Conservation (phyloP, 2,113 vertebrate species). For the Melanocharis versteri region DNA sequence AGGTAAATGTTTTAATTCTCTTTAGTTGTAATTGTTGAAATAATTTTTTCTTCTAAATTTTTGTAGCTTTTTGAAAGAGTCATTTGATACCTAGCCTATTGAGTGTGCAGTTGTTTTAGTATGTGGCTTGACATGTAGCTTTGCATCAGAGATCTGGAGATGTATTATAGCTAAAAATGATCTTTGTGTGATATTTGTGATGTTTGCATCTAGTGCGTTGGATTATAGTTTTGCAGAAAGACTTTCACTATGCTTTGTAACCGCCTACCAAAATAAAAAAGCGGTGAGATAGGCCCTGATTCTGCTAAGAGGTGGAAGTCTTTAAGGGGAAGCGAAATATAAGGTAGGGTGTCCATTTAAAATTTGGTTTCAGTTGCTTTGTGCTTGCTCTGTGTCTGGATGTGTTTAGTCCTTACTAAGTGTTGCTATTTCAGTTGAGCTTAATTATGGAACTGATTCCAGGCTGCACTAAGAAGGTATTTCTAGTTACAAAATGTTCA, state of each 20-base stretch:
- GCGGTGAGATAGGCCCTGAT: not conserved
- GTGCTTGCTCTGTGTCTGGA: not conserved
- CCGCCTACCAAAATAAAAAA: not conserved
- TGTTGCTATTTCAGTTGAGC: not conserved
- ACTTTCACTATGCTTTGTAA: not conserved
- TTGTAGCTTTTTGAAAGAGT: not conserved
- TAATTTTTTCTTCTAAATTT: not conserved
- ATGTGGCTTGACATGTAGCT: not conserved
- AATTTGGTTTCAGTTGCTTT: not conserved
- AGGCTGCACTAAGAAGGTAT: not conserved
- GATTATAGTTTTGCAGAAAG: slow-evolving; percentile 9
- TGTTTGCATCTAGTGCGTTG: not conserved
- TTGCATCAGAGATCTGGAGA: not conserved
- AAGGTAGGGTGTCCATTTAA: not conserved
- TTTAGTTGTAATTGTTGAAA: not conserved
- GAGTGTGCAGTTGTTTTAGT: not conserved
- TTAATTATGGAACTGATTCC: not conserved
- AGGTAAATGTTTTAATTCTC: not conserved
- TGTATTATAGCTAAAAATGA: not conserved
- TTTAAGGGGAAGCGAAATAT: not conserved
- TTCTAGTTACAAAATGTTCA: not conserved
- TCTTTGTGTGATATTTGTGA: not conserved
- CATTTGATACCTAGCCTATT: not conserved
- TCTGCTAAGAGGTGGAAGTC: not conserved
- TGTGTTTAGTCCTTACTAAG: not conserved